Conservation (phyloP, 2,113 vertebrate species). For the Zosterops hypoxanthus region DNA sequence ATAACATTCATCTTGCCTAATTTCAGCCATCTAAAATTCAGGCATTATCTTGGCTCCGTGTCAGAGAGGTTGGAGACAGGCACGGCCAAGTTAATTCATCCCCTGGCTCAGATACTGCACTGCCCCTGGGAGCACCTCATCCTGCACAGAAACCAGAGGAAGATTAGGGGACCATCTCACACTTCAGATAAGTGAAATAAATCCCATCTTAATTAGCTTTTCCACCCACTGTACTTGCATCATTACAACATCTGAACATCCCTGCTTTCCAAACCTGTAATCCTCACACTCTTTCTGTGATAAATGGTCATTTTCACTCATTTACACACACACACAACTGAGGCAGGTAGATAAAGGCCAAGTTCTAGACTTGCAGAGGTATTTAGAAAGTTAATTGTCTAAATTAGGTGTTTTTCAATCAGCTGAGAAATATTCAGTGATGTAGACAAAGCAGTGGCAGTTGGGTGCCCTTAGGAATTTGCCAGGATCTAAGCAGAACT, state of each 20-base stretch:
- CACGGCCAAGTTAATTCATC: neutral
- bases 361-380: neutral
- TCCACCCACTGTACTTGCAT: neutral
- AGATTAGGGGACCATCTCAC: neutral
- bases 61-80: neutral
- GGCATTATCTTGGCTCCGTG: neutral
- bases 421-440: neutral
- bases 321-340: neutral
- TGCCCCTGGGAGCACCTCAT: neutral
- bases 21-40: neutral
- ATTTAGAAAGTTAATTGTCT: neutral
- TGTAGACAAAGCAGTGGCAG: conserved; percentile 22
- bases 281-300: neutral
- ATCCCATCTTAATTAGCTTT: neutral
- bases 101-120: neutral
- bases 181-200: neutral
- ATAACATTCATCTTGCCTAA: neutral
- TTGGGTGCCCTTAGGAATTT: conserved; percentile 25
- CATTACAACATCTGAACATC: neutral
- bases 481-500: conserved; percentile 18
- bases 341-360: neutral
- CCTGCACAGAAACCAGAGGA: neutral
- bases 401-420: conserved; percentile 10
- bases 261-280: neutral
- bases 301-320: neutral